A percentile compares a stretch with the other conserved stretches of the same genome.
Evolutionary conservation across 2,888 invertebrate genomes (phyloP).

Genomic region (Hyposoter didymator): DNA sequence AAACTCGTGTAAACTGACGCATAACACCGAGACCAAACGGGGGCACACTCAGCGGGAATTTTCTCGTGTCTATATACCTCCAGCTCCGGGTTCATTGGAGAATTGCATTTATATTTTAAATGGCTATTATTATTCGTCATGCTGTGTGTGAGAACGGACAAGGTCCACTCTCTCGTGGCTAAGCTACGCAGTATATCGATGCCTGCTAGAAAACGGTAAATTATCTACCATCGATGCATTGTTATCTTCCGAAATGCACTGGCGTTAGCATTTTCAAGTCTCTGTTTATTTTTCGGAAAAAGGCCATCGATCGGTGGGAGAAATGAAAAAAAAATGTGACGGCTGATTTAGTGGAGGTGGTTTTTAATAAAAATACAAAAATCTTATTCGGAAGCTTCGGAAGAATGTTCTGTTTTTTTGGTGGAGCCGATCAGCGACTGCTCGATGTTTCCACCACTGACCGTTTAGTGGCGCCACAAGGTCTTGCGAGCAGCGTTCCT

Average conservation of each 20-base stretch:
- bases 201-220: slow-evolving; percentile 22
- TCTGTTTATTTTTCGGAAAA: no score
- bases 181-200: slow-evolving; percentile 6
- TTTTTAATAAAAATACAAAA: not conserved
- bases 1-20: slow-evolving; percentile 55
- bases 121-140: slow-evolving; percentile 63
- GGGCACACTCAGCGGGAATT: slow-evolving; percentile 40
- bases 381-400: no score
- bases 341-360: not conserved
- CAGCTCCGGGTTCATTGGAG: slow-evolving; percentile 51
- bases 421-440: not conserved
- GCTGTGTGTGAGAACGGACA: slow-evolving; percentile 45
- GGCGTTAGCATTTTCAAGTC: no score
- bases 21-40: slow-evolving; percentile 35
- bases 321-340: no score
- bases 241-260: slow-evolving; percentile 24
- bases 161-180: slow-evolving; percentile 19
- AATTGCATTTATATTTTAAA: slow-evolving; percentile 61
- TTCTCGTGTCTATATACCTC: slow-evolving; percentile 6
- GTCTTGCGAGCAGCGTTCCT: not conserved
- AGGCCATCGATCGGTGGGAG: no score
- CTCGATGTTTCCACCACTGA: not conserved
- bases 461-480: not conserved
- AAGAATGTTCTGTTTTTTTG: not conserved
- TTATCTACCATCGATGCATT: slow-evolving; percentile 40